phyloP scores from a whole-genome alignment of 2,797 vertebrate genomes.

The Acrossocheilus wenchowensis region DNA sequence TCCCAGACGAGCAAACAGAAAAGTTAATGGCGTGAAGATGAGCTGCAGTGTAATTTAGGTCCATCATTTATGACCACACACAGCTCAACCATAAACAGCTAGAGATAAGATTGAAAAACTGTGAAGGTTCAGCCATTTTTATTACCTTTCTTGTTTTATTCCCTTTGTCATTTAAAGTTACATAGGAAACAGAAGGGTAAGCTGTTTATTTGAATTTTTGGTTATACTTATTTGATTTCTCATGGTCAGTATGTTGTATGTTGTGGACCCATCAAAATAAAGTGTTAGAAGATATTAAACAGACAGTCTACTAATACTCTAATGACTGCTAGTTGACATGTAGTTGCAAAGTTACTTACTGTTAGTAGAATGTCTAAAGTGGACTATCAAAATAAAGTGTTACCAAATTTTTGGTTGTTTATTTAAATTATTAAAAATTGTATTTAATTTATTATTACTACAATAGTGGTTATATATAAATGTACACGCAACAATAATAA shows the following conservation, averaged over 20 bases:
- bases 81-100: slow-evolving; percentile 11
- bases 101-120: neutral
- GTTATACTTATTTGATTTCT: no score
- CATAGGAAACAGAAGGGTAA: neutral
- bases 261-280: no score
- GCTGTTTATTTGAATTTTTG: neutral
- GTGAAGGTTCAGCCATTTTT: neutral
- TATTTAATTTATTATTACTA: no score
- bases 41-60: slow-evolving; percentile 9
- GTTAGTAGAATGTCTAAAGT: no score
- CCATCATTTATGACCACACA: slow-evolving; percentile 21
- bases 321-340: no score
- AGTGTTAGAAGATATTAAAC: no score
- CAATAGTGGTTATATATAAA: neutral
- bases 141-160: neutral
- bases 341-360: no score
- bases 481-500: neutral
- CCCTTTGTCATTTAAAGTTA: slow-evolving; percentile 4
- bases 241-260: no score
- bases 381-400: no score
- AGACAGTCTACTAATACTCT: no score
- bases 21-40: slow-evolving; percentile 2
- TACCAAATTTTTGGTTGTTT: neutral
- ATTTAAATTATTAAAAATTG: neutral
- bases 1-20: neutral